Percentiles rank a stretch among this genome's conserved stretches.
These are phyloP conservation scores for Sparus aurata DNA, from an alignment of 2,797 vertebrate genomes.

Conservation along the genomic window DNA sequence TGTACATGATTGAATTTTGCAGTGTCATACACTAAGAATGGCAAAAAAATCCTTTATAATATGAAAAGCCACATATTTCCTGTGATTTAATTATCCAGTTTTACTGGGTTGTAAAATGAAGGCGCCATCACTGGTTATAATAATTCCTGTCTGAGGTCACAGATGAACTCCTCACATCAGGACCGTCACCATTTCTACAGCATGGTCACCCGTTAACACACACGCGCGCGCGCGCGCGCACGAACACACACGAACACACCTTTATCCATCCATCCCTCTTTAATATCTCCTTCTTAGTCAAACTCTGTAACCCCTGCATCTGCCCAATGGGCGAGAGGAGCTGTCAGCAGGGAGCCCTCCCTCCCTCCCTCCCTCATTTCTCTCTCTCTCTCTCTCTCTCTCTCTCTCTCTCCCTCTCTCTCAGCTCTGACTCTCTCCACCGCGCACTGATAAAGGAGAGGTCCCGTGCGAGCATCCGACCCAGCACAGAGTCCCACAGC, in stretches of 20 bases:
- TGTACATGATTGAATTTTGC: neutral
- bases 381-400: conserved; percentile 58
- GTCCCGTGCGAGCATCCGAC: conserved; percentile 71
- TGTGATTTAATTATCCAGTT: conserved; percentile 24
- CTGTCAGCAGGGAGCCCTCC: conserved; percentile 76
- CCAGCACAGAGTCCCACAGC: conserved; percentile 47
- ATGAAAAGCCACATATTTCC: neutral
- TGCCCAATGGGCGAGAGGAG: conserved; percentile 81
- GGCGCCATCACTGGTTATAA: conserved; percentile 21
- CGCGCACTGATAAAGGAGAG: conserved; percentile 78
- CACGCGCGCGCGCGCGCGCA: neutral
- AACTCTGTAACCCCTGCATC: conserved; percentile 79
- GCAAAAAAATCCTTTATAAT: neutral
- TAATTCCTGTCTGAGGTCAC: conserved; percentile 32
- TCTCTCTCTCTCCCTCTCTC: conserved; percentile 63
- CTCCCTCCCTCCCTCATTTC: conserved; percentile 56
- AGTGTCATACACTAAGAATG: neutral
- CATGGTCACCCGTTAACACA: conserved; percentile 34
- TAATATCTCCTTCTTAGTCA: conserved; percentile 74
- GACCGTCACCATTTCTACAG: conserved; percentile 16
- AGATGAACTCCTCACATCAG: conserved; percentile 27
- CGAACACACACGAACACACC: conserved; percentile 8
- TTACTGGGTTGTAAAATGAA: conserved; percentile 36
- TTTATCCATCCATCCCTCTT: conserved; percentile 58
- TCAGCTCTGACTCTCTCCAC: conserved; percentile 70